Conservation (phyloP, 2,797 vertebrate species). For the Myotis pilosus region DNA sequence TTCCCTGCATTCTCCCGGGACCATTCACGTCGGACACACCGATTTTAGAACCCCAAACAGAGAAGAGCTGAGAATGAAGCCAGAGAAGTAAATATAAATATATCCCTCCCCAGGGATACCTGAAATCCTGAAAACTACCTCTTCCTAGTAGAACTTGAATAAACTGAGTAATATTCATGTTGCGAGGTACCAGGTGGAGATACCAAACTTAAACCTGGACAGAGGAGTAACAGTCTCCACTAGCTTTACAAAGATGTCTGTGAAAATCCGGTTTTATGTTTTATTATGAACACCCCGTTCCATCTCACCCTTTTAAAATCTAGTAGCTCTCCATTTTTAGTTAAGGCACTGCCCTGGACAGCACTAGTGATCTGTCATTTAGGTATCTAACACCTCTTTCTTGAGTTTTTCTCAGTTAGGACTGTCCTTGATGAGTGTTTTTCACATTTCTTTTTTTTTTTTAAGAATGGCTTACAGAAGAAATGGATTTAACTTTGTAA, state of each 20-base stretch:
- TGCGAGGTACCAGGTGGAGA: background rate
- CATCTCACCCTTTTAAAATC: constrained; percentile 4
- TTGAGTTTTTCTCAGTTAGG: background rate
- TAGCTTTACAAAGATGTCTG: background rate
- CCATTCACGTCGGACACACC: background rate
- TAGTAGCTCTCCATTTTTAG: background rate
- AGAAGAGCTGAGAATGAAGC: background rate
- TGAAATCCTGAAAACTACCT: background rate
- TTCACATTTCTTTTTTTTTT: background rate
- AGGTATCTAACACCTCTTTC: background rate
- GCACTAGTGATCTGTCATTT: background rate
- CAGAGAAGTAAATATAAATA: background rate
- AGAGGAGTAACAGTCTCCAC: background rate
- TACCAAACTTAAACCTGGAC: background rate
- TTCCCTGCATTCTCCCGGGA: background rate
- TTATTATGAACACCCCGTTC: constrained; percentile 1
- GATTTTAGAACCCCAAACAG: background rate
- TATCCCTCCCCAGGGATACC: background rate
- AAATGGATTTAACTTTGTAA: background rate
- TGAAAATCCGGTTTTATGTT: constrained; percentile 12
- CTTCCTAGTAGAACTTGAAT: constrained; percentile 9
- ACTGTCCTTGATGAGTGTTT: background rate
- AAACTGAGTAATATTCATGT: background rate
- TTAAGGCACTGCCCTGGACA: background rate
- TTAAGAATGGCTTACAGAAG: background rate